phyloP scores from a whole-genome alignment of 1,140 invertebrate species.

The Brachionus sp. region DNA sequence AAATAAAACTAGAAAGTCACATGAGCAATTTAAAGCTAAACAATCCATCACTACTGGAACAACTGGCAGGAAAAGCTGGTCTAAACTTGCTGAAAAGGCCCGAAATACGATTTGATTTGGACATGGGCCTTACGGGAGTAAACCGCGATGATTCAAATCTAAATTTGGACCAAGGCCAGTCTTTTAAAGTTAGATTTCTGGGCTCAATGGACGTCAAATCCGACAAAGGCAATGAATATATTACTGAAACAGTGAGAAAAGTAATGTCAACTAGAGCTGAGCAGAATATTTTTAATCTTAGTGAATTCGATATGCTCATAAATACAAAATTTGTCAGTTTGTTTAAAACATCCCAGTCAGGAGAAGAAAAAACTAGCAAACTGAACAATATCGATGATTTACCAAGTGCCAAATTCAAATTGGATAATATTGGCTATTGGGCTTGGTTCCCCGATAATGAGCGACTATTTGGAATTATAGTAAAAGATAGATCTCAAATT shows the following conservation, averaged over 20 bases:
- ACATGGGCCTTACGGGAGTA: background rate
- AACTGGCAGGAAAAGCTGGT: background rate
- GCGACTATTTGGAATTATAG: background rate
- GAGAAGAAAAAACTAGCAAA: background rate
- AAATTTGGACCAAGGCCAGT: background rate
- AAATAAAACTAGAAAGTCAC: conserved; percentile 9
- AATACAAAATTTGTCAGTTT: background rate
- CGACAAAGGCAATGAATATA: conserved; percentile 13
- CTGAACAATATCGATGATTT: conserved; percentile 22
- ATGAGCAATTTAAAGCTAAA: background rate
- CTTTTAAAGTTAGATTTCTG: conserved; percentile 2
- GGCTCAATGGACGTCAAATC: conserved; percentile 35
- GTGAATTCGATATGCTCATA: background rate
- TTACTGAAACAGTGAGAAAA: conserved; percentile 13
- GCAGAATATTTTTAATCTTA: background rate
- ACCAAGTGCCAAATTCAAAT: background rate
- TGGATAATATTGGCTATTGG: conserved; percentile 16
- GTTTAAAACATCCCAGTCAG: background rate
- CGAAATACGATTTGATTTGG: background rate
- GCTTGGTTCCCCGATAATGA: background rate
- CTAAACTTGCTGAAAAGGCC: background rate
- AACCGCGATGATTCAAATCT: background rate
- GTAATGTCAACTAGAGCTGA: conserved; percentile 8
- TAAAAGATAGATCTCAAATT: background rate
- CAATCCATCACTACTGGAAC: background rate